These are phyloP conservation scores for Meta bourneti DNA, from an alignment of 2,888 invertebrate species.

Conservation along the genomic window DNA sequence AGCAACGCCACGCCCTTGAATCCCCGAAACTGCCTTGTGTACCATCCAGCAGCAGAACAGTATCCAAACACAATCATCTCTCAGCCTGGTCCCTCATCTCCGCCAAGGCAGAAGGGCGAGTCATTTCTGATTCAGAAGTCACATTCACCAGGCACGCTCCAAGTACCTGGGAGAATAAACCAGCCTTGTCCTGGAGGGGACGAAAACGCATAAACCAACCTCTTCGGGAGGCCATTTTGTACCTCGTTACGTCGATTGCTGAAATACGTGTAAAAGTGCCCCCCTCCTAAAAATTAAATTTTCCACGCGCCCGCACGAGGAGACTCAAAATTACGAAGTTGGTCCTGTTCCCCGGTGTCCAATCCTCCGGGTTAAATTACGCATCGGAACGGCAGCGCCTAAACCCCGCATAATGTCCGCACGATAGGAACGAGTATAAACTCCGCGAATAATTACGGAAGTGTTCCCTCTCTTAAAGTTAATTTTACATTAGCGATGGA, in stretches of 20 bases:
- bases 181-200: not conserved
- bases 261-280: not conserved
- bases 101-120: too few relatives aligned
- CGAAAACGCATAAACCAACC: not conserved
- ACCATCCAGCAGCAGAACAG: too few relatives aligned
- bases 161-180: not conserved
- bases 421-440: slow-evolving; percentile 29
- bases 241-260: not conserved
- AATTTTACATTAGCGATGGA: slow-evolving; percentile 45
- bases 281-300: slow-evolving; percentile 14
- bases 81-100: too few relatives aligned
- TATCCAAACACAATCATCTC: too few relatives aligned
- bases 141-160: not conserved
- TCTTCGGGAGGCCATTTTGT: not conserved
- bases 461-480: slow-evolving; percentile 46
- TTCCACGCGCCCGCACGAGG: not conserved
- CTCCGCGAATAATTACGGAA: slow-evolving; percentile 35
- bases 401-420: slow-evolving; percentile 31
- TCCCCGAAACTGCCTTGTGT: too few relatives aligned
- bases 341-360: slow-evolving; percentile 25
- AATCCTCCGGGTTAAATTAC: slow-evolving; percentile 42
- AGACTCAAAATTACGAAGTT: not conserved
- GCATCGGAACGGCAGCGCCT: not conserved
- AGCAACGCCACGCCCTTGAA: too few relatives aligned
- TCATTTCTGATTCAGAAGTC: not conserved